A percentile compares a stretch with the other conserved stretches of the same genome.
These are phyloP conservation scores for Monodelphis domestica DNA, from an alignment of 2,797 vertebrate species.

Conservation along the genomic window DNA sequence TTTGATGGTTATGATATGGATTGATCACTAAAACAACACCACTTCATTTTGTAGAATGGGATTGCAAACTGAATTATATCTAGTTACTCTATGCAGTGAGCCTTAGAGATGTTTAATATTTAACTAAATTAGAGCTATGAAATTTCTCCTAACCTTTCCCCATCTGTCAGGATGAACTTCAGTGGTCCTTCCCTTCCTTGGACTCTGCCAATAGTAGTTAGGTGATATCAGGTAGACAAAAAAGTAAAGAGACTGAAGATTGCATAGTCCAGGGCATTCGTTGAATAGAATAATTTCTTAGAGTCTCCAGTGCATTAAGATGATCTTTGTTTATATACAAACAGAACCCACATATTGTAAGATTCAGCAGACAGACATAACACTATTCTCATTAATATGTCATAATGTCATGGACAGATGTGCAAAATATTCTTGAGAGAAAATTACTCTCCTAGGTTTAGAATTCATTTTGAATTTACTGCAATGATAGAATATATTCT, in stretches of 20 bases:
- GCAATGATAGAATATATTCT: background rate
- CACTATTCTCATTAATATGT: background rate
- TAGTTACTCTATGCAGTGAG: background rate
- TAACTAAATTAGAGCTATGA: background rate
- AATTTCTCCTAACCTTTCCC: slow-evolving; percentile 23
- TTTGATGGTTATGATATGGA: background rate
- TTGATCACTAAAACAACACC: background rate
- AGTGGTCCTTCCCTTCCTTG: background rate
- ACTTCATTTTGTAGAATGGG: background rate
- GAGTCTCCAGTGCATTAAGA: background rate
- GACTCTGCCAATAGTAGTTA: background rate
- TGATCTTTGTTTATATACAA: background rate
- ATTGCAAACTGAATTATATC: background rate
- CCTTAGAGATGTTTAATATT: background rate
- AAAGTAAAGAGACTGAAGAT: background rate
- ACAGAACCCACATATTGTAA: background rate
- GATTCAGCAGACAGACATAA: background rate
- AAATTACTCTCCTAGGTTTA: slow-evolving; percentile 5
- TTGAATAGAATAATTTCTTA: background rate
- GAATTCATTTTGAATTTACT: background rate
- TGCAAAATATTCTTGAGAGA: background rate
- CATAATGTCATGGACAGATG: slow-evolving; percentile 11
- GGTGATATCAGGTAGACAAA: background rate
- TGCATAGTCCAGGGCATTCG: background rate
- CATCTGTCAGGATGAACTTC: background rate